Evolutionary conservation across 2,888 invertebrate genomes (phyloP), one percentile per base, ranked within the genome.

Genomic region (Ctenicera cuprea): DNA sequence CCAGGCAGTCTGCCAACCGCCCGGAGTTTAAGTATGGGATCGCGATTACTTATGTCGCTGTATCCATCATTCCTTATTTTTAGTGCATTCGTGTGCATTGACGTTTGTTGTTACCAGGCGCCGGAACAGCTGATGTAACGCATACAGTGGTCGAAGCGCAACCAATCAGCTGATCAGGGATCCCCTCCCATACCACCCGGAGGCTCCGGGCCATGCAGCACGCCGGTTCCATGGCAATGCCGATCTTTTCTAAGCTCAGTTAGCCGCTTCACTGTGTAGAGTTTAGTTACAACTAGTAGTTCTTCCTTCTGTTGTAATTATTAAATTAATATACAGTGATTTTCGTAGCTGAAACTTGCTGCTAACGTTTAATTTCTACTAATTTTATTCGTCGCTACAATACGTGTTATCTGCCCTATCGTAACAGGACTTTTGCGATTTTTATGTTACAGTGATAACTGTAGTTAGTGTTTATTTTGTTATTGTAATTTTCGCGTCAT

Each of bases 71-170:
- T 52, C 16, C 54, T 14, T 70, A 63, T 64, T 64, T 63, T 71
- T 63, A 71, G 70, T 61, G 68, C 61, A 52, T 12, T 4, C 48
- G 41, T 70, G 54, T 68, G 52, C 73, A 67, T 57, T 38, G 62
- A 57, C 64, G 59, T 61, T 62, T 59, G 77, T 79, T 80, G 82
- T 82, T 81, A 78, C 82, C 78, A 82, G 76, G 81, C 79, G 79
- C 76, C 41, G 66, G 76, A 81, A 79, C 82, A 82, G 80, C 83
- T 83, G 83, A 83, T 81, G 79, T 78, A 80, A 80, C 76, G 75
- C 76, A 74, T 78, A 77, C 78, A 80, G 77, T 81, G 80, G 81
- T 81, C 79, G 78, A 78, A 72, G 76, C 71, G 76, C 77, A 72
- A 72, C 83, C 83, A 83, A 83, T 83, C 79, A 81, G 78, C 78